These are phyloP conservation scores for Drosophila malerkotliana DNA, from an alignment of 1,140 invertebrate genomes.

Conservation along the genomic window DNA sequence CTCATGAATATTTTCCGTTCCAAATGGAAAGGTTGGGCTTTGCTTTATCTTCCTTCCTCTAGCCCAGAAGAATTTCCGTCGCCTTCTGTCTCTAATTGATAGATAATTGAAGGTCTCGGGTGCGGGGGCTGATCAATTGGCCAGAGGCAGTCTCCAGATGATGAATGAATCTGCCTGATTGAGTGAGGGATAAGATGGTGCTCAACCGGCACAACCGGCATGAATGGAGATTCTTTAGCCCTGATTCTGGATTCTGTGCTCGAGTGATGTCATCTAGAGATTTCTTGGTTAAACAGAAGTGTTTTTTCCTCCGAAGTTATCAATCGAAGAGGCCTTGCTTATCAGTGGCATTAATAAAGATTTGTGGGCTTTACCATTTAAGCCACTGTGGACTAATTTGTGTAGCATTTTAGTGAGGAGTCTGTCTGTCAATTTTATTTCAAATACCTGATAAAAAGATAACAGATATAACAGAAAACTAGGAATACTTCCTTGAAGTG, in stretches of 20 bases:
- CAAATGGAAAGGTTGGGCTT: constrained; percentile 32
- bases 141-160: constrained; percentile 15
- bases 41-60: constrained; percentile 16
- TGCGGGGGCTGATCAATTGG: constrained; percentile 37
- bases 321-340: neutral
- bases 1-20: constrained; percentile 77
- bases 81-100: constrained; percentile 64
- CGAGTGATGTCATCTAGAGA: constrained; percentile 13
- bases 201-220: constrained; percentile 14
- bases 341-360: neutral
- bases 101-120: constrained; percentile 55
- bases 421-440: no score
- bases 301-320: neutral
- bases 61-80: constrained; percentile 37
- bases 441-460: no score
- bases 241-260: neutral
- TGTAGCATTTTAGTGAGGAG: no score
- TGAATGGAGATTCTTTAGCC: constrained; percentile 17
- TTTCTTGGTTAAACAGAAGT: neutral
- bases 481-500: neutral
- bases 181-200: constrained; percentile 21
- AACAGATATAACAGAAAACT: no score
- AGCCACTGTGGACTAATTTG: no score
- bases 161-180: constrained; percentile 39
- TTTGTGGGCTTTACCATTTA: neutral